phyloP scores from a whole-genome alignment of 2,797 vertebrate genomes.

The Myotis myotis region DNA sequence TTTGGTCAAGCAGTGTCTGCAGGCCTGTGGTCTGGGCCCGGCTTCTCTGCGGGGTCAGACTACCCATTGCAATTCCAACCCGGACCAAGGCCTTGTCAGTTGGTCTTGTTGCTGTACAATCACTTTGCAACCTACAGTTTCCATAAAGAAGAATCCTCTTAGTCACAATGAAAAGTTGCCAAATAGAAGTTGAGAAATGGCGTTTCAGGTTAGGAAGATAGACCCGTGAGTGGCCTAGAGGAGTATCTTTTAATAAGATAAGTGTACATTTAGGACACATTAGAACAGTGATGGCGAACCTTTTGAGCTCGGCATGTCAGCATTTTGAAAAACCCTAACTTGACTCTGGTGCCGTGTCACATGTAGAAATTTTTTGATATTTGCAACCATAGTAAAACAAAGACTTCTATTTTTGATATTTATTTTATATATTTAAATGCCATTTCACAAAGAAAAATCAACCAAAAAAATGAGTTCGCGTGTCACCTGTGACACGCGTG shows the following conservation, averaged over 20 bases:
- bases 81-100: neutral
- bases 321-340: too few species aligned
- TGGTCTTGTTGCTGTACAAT: neutral
- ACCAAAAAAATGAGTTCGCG: too few species aligned
- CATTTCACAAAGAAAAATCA: too few species aligned
- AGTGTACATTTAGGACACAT: neutral
- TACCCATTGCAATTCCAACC: neutral
- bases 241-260: neutral
- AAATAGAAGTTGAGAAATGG: neutral
- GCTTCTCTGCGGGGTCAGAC: neutral
- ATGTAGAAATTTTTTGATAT: too few species aligned
- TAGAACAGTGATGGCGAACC: neutral
- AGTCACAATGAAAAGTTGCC: neutral
- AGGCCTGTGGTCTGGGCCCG: neutral
- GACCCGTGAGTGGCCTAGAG: neutral
- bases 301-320: too few species aligned
- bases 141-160: neutral
- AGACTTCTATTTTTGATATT: too few species aligned
- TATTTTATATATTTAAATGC: too few species aligned
- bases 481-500: too few species aligned
- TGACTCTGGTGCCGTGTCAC: too few species aligned
- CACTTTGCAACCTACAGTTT: neutral
- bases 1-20: neutral
- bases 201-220: neutral
- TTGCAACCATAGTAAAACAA: too few species aligned